phyloP scores from a whole-genome alignment of 2,797 vertebrate species.

The Spea hammondii region DNA sequence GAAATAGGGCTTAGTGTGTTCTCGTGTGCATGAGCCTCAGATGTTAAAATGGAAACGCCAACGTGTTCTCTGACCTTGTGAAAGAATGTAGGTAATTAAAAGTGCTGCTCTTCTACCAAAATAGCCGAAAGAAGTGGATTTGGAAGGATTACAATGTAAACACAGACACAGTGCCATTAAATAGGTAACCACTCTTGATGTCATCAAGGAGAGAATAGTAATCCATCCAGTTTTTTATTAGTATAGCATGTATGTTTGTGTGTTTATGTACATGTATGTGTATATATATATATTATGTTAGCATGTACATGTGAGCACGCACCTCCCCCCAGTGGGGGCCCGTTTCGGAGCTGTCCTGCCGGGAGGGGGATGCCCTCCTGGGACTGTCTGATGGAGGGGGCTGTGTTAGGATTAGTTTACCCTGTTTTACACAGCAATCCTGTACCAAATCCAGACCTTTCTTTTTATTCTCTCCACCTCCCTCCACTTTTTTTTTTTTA shows the following conservation, averaged over 20 bases:
- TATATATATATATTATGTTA: background rate
- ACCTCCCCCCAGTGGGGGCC: constrained; percentile 47
- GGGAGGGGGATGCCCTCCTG: constrained; percentile 38
- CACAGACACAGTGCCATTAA: background rate
- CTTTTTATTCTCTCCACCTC: constrained; percentile 17
- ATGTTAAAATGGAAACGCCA: too few species aligned
- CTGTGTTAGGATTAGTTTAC: constrained; percentile 50
- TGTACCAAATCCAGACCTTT: constrained; percentile 45
- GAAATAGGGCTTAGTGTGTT: too few species aligned
- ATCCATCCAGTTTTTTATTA: background rate
- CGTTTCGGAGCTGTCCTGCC: constrained; percentile 44
- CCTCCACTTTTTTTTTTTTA: constrained; percentile 36
- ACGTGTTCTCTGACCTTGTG: too few species aligned
- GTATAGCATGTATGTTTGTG: background rate
- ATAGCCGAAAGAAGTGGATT: too few species aligned
- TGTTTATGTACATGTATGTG: background rate
- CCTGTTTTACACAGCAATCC: constrained; percentile 50
- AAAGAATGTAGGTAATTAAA: too few species aligned
- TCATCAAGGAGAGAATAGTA: background rate
- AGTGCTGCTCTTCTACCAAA: too few species aligned
- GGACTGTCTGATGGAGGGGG: constrained; percentile 44
- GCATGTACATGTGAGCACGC: constrained; percentile 38
- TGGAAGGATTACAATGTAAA: too few species aligned
- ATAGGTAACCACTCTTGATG: background rate
- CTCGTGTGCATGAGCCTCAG: too few species aligned